phyloP scores from a whole-genome alignment of 2,113 vertebrate genomes.

The Spilogale gracilis region DNA sequence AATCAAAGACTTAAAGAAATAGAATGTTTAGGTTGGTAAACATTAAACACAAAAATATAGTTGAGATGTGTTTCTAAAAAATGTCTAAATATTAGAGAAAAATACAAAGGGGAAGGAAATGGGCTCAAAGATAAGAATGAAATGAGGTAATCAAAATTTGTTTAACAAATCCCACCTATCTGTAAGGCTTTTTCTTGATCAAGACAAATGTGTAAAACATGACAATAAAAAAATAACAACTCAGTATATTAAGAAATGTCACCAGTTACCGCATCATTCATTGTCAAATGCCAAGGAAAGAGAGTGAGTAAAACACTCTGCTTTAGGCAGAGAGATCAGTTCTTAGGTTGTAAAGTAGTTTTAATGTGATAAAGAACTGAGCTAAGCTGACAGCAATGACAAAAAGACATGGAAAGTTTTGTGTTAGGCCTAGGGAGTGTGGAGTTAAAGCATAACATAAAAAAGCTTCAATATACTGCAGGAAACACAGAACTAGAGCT shows the following conservation, averaged over 20 bases:
- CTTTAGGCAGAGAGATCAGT: neutral
- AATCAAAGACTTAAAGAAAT: neutral
- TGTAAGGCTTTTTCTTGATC: neutral
- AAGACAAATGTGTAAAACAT: neutral
- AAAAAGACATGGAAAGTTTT: neutral
- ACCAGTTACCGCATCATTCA: neutral
- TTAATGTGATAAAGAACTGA: constrained; percentile 35
- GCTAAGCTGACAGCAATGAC: neutral
- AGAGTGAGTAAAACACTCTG: neutral
- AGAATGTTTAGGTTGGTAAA: neutral
- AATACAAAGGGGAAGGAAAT: neutral
- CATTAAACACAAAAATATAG: neutral
- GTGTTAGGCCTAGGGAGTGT: neutral
- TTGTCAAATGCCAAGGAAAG: constrained; percentile 7
- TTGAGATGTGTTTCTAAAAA: neutral
- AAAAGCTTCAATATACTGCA: neutral
- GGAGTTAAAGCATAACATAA: neutral
- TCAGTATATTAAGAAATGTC: neutral
- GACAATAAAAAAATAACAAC: neutral
- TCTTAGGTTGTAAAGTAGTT: neutral
- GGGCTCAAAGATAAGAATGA: neutral
- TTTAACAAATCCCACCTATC: neutral
- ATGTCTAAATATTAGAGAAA: neutral
- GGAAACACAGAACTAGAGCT: neutral
- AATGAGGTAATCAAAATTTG: neutral